These are phyloP conservation scores for Spilarctia lutea DNA, from an alignment of 2,888 invertebrate genomes.

Conservation along the genomic window DNA sequence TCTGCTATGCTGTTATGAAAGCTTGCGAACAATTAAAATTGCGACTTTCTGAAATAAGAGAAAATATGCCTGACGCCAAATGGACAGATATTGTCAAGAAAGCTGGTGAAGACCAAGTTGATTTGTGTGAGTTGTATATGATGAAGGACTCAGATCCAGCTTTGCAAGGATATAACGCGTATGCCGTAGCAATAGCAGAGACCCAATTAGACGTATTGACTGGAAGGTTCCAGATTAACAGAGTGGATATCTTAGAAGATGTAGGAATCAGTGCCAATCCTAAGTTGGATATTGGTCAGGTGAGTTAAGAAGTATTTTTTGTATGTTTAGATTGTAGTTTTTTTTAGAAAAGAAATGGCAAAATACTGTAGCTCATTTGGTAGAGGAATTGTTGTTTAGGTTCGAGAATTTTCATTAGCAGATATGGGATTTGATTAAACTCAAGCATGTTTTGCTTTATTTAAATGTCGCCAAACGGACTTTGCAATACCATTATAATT, in stretches of 20 bases:
- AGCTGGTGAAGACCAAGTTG: constrained; percentile 84
- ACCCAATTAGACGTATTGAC: constrained; percentile 90
- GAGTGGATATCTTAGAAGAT: constrained; percentile 90
- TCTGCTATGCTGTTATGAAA: constrained; percentile 84
- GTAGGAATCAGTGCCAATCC: constrained; percentile 89
- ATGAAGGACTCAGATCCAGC: constrained; percentile 84
- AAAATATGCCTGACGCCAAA: constrained; percentile 74
- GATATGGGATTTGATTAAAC: not conserved
- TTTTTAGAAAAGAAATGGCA: no score
- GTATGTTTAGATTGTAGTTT: not conserved
- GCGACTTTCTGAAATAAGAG: constrained; percentile 86
- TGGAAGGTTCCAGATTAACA: constrained; percentile 87
- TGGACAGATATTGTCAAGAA: constrained; percentile 87
- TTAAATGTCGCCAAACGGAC: not conserved
- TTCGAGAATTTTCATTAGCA: not conserved
- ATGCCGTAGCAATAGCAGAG: constrained; percentile 87
- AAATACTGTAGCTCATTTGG: no score
- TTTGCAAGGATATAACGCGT: constrained; percentile 85
- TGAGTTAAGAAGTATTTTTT: constrained; percentile 40
- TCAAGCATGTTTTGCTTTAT: not conserved
- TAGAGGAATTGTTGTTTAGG: not conserved
- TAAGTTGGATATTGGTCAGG: constrained; percentile 89
- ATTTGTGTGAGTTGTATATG: constrained; percentile 88
- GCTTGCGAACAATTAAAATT: constrained; percentile 87
- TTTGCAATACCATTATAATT: not conserved